A percentile compares a stretch with the other conserved stretches of the same genome.
These are phyloP conservation scores for Planococcus citri DNA, from an alignment of 1,140 invertebrate species.

Conservation along the genomic window DNA sequence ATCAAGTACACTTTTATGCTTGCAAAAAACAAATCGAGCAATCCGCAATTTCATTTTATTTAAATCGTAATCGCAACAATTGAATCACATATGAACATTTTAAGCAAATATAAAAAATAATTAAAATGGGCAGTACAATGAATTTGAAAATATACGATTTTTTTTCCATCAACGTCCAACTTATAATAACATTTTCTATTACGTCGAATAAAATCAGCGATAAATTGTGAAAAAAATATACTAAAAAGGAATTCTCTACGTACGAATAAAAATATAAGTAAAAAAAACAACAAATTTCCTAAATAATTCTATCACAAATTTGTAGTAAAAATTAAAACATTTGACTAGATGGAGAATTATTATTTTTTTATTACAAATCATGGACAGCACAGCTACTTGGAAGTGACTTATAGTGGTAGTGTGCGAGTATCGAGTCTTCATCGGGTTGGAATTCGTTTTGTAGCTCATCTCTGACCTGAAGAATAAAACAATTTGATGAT, in stretches of 20 bases:
- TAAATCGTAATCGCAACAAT: not conserved
- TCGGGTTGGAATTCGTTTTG: not conserved
- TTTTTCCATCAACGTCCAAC: not conserved
- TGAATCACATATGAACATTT: not conserved
- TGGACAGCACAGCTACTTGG: not conserved
- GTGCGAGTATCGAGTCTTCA: constrained; percentile 13
- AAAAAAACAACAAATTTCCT: constrained; percentile 10
- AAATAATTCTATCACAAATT: constrained; percentile 16
- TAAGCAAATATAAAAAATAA: not conserved
- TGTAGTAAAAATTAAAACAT: not conserved
- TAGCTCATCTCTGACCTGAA: constrained; percentile 4
- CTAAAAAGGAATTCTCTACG: not conserved
- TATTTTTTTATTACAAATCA: constrained; percentile 19
- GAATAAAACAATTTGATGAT: not conserved
- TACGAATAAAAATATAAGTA: constrained; percentile 17
- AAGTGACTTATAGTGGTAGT: constrained; percentile 3
- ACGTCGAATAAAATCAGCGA: not conserved
- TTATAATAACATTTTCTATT: not conserved
- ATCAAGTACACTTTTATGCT: too few relatives aligned
- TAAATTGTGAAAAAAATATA: not conserved
- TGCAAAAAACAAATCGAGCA: not conserved
- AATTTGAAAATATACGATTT: constrained; percentile 10
- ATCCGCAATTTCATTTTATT: not conserved
- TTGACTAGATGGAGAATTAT: not conserved
- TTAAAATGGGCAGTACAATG: not conserved